Conservation (phyloP, 2,888 invertebrate genomes). For the Dolichopus griseipennis region DNA sequence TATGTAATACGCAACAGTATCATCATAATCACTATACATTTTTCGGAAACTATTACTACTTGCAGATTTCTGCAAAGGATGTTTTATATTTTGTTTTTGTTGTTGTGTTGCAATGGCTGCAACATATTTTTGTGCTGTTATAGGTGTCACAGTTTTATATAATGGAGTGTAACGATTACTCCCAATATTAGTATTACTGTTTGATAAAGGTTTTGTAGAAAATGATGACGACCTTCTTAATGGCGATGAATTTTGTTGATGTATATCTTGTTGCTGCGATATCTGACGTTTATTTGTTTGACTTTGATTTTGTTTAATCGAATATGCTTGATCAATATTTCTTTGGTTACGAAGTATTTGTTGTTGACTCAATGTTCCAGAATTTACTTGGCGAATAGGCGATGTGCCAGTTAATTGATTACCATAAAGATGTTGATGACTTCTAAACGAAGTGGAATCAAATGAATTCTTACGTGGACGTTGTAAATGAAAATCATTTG, state of each 20-base stretch:
- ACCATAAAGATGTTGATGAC: slow-evolving; percentile 19
- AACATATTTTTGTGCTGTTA: slow-evolving; percentile 26
- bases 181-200: slow-evolving; percentile 23
- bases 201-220: slow-evolving; percentile 39
- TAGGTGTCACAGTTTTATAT: slow-evolving; percentile 28
- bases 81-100: slow-evolving; percentile 21
- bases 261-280: slow-evolving; percentile 14
- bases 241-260: slow-evolving; percentile 35
- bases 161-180: slow-evolving; percentile 35
- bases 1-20: slow-evolving; percentile 41
- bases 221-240: slow-evolving; percentile 63
- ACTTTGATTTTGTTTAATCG: slow-evolving; percentile 18
- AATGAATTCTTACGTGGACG: slow-evolving; percentile 42
- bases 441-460: slow-evolving; percentile 26
- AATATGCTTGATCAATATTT: slow-evolving; percentile 27
- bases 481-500: slow-evolving; percentile 34
- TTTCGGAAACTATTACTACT: slow-evolving; percentile 42
- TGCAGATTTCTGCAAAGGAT: slow-evolving; percentile 38
- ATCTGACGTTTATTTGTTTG: slow-evolving; percentile 19
- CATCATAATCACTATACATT: slow-evolving; percentile 39
- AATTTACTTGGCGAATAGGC: neutral
- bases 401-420: slow-evolving; percentile 12
- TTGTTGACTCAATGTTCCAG: neutral
- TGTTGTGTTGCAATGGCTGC: slow-evolving; percentile 16
- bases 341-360: neutral